Percentiles rank a stretch among this genome's conserved stretches.
Conservation (phyloP, 2,797 vertebrate species). For the Halcyon badia region DNA sequence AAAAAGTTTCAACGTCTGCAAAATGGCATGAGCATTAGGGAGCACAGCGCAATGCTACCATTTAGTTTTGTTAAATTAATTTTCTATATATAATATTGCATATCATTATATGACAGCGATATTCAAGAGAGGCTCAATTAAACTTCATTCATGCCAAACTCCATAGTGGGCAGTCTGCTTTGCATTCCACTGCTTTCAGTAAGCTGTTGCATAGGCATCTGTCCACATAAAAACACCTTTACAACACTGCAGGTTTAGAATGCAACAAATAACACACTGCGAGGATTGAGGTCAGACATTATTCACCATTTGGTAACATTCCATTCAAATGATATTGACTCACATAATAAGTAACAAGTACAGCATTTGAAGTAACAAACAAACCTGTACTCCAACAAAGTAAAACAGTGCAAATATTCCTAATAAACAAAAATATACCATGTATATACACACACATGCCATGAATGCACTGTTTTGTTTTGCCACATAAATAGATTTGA, state of each 20-base stretch:
- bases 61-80: not conserved
- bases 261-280: not conserved
- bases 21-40: not conserved
- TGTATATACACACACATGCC: slow-evolving; percentile 47
- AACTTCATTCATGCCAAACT: not conserved
- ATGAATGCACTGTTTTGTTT: slow-evolving; percentile 50
- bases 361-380: slow-evolving; percentile 38
- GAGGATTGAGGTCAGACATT: slow-evolving; percentile 37
- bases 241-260: slow-evolving; percentile 23
- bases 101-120: not conserved
- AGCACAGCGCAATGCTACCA: not conserved
- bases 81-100: not conserved
- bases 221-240: slow-evolving; percentile 41
- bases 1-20: not conserved
- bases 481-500: slow-evolving; percentile 54
- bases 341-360: slow-evolving; percentile 32
- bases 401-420: slow-evolving; percentile 54
- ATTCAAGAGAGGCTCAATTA: not conserved
- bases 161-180: rapidly evolving
- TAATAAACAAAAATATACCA: slow-evolving; percentile 45
- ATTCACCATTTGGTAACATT: slow-evolving; percentile 47
- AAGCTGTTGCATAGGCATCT: not conserved
- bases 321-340: slow-evolving; percentile 40
- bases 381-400: slow-evolving; percentile 16
- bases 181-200: slow-evolving; percentile 19